Evolutionary conservation across 2,113 vertebrate genomes (phyloP), one percentile per base, ranked within the genome.

Genomic region (Grantiella picta): DNA sequence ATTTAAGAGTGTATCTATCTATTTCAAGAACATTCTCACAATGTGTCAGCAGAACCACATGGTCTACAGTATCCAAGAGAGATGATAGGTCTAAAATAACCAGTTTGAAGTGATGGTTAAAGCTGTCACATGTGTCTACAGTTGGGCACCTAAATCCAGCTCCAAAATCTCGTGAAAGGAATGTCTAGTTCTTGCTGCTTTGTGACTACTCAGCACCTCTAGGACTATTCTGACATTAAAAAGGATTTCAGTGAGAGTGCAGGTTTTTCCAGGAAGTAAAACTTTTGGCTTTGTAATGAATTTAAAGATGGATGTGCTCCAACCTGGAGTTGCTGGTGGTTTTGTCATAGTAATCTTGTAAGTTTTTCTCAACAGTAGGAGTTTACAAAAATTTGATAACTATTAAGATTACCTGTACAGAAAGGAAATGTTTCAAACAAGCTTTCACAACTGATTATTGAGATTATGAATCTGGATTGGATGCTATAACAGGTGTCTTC

Each of bases 1-100:
- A 94, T 92, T 91, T 92, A 96, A 88, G 90, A 92, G 59, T 56
- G 45, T 94, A 92, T 93, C 93, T 96, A 44, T 94, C 82, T 94
- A 86, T 77, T 95, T 84, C 79, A 94, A 90, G 85, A 96, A 90
- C 79, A 66, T 70, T 83, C 63, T 31, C 68, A 76, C 0, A 28
- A 86, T 73, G 68, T 88, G 96, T 94, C 92, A 93, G 66, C 93
- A 96, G 82, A 96, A 88, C 35, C 82, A 95, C 85, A 83, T 68
- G 82, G 79, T 90, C 82, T 90, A 36, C 47, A 47, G 33, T 52
- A 93, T 77, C 68, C 27, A 88, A 88, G 71, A 92, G 82, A 81
- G 75, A 92, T 78, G 90, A 90, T 94, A 88, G 79, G 59, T 83
- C 85, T 95, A 83, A 95, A 95, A 92, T 83, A 96, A 66, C 47